Evolutionary conservation across 2,888 invertebrate species (phyloP).

Genomic region (Vanessa cardui): DNA sequence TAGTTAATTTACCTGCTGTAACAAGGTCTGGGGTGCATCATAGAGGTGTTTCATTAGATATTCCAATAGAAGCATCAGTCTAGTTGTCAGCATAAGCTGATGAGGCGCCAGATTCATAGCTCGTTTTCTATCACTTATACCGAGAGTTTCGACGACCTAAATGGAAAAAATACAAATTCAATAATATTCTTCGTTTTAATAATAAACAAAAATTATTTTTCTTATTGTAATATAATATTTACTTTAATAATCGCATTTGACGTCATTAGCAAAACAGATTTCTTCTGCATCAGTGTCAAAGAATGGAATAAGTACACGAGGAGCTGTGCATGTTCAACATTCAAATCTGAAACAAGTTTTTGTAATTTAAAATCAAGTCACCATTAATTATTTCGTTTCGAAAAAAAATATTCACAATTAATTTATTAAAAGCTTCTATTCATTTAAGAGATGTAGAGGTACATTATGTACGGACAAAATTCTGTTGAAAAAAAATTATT

Average conservation of each 20-base stretch:
- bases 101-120: slow-evolving; percentile 70
- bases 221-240: slow-evolving; percentile 40
- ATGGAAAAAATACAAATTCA: slow-evolving; percentile 28
- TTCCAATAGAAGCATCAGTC: slow-evolving; percentile 93
- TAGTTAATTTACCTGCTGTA: slow-evolving; percentile 88
- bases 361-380: too few relatives aligned
- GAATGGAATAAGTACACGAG: slow-evolving; percentile 97
- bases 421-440: not conserved
- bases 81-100: slow-evolving; percentile 91
- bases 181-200: not conserved
- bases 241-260: slow-evolving; percentile 86
- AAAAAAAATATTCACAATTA: not conserved
- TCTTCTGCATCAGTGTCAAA: slow-evolving; percentile 97
- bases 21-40: slow-evolving; percentile 92
- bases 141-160: slow-evolving; percentile 74
- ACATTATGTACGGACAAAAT: too few relatives aligned
- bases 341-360: slow-evolving; percentile 86
- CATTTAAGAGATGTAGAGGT: too few relatives aligned
- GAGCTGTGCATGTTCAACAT: slow-evolving; percentile 97
- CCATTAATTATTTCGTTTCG: too few relatives aligned
- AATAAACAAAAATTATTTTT: not conserved
- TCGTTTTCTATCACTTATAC: slow-evolving; percentile 68
- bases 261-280: slow-evolving; percentile 92
- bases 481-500: too few relatives aligned
- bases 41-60: slow-evolving; percentile 98